A percentile compares a stretch with the other conserved stretches of the same genome.
These are phyloP conservation scores for Bombylius major DNA, from an alignment of 2,888 invertebrate genomes.

Conservation along the genomic window DNA sequence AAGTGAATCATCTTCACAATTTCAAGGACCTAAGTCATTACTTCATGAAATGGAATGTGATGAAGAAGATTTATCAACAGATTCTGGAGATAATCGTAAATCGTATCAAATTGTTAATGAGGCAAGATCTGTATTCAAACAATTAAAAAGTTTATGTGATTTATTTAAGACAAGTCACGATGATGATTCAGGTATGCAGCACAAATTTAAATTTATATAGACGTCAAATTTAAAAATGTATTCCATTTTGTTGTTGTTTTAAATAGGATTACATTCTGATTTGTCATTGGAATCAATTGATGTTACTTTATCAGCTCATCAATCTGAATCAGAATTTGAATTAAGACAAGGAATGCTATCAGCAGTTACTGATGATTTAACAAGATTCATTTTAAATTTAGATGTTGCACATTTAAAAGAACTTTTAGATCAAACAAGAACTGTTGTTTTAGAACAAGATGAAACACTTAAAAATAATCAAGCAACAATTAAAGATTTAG, in stretches of 20 bases:
- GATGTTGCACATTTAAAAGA: slow-evolving; percentile 63
- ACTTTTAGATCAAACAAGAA: slow-evolving; percentile 62
- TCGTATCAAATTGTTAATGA: slow-evolving; percentile 48
- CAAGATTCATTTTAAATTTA: slow-evolving; percentile 56
- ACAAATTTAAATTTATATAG: not conserved
- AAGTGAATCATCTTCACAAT: not conserved
- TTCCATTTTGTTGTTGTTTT: too few species aligned
- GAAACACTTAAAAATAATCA: slow-evolving; percentile 69
- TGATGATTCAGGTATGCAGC: slow-evolving; percentile 50
- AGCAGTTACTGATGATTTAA: slow-evolving; percentile 64
- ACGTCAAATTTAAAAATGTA: too few species aligned
- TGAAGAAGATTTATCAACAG: slow-evolving; percentile 45
- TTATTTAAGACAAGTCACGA: slow-evolving; percentile 65
- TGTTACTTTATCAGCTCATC: slow-evolving; percentile 32
- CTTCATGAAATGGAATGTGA: slow-evolving; percentile 84
- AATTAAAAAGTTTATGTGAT: slow-evolving; percentile 57
- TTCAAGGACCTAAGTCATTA: slow-evolving; percentile 47
- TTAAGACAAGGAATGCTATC: slow-evolving; percentile 49
- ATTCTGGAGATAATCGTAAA: slow-evolving; percentile 37
- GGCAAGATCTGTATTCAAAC: slow-evolving; percentile 58
- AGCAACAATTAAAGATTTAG: slow-evolving; percentile 65
- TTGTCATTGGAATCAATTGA: slow-evolving; percentile 51
- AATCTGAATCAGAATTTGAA: slow-evolving; percentile 36
- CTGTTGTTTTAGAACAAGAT: slow-evolving; percentile 62
- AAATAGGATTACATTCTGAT: slow-evolving; percentile 56